Percentiles rank a stretch among this genome's conserved stretches.
phyloP scores from a whole-genome alignment of 2,113 vertebrate species.

The Myotis yumanensis region DNA sequence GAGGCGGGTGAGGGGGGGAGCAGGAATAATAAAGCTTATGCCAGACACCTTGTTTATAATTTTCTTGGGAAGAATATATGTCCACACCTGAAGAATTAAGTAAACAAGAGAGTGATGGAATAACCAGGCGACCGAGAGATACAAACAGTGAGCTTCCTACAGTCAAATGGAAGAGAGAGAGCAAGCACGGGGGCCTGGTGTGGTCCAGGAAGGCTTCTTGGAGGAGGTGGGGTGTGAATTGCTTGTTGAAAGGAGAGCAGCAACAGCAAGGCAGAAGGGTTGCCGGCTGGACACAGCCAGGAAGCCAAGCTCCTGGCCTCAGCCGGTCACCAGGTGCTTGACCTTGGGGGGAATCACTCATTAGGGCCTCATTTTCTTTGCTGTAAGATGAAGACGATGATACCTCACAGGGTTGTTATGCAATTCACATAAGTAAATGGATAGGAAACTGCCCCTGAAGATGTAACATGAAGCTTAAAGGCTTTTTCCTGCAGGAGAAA shows the following conservation, averaged over 20 bases:
- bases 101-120: conserved; percentile 66
- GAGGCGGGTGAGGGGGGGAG: background rate
- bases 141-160: background rate
- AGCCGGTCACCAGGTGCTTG: background rate
- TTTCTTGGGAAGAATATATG: conserved; percentile 65
- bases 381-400: background rate
- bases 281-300: background rate
- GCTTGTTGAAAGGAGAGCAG: background rate
- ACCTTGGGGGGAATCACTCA: background rate
- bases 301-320: background rate
- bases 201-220: background rate
- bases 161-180: background rate
- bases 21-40: conserved; percentile 66
- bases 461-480: background rate
- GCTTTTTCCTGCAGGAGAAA: rapidly evolving
- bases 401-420: background rate
- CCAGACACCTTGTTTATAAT: conserved; percentile 74
- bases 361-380: background rate
- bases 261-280: background rate
- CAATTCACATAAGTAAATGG: background rate
- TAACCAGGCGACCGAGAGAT: conserved; percentile 32
- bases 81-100: conserved; percentile 60
- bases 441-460: background rate
- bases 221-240: background rate
- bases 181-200: background rate